phyloP scores from a whole-genome alignment of 2,888 invertebrate species.

The Trichopoda pennipes region DNA sequence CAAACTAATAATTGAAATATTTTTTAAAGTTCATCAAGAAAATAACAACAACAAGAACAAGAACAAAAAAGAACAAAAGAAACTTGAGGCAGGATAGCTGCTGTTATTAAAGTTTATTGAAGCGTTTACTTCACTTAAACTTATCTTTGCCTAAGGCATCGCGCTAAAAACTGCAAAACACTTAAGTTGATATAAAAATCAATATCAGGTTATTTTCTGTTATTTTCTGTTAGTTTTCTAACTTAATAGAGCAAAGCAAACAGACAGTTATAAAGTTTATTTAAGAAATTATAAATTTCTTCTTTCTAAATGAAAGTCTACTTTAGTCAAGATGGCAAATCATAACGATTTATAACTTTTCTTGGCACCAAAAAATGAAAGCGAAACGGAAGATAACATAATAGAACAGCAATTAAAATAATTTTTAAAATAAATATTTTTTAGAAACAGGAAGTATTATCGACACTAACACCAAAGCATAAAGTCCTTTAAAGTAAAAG shows the following conservation, averaged over 20 bases:
- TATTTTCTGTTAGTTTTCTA: too few relatives aligned
- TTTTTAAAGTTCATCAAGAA: too few relatives aligned
- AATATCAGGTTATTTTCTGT: conserved; percentile 16
- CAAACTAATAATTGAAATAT: neutral
- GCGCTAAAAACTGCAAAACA: neutral
- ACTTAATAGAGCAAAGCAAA: neutral
- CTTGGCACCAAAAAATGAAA: neutral
- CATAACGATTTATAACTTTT: conserved; percentile 15
- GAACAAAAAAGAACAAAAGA: too few relatives aligned
- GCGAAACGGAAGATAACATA: too few relatives aligned
- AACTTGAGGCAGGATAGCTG: too few relatives aligned
- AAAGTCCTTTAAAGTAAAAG: too few relatives aligned
- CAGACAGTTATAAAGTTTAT: neutral
- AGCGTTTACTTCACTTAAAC: neutral
- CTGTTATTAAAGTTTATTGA: neutral
- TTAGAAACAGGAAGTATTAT: neutral
- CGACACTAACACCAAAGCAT: too few relatives aligned
- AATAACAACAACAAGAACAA: too few relatives aligned
- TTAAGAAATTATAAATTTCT: conserved; percentile 26
- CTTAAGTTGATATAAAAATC: conserved; percentile 39
- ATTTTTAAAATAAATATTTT: neutral
- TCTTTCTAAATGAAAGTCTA: neutral
- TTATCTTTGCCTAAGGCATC: conserved; percentile 8
- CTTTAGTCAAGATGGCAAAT: neutral
- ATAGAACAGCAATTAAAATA: conserved; percentile 26